Conservation (phyloP, 2,797 vertebrate species). For the Cephalopachus bancanus region DNA sequence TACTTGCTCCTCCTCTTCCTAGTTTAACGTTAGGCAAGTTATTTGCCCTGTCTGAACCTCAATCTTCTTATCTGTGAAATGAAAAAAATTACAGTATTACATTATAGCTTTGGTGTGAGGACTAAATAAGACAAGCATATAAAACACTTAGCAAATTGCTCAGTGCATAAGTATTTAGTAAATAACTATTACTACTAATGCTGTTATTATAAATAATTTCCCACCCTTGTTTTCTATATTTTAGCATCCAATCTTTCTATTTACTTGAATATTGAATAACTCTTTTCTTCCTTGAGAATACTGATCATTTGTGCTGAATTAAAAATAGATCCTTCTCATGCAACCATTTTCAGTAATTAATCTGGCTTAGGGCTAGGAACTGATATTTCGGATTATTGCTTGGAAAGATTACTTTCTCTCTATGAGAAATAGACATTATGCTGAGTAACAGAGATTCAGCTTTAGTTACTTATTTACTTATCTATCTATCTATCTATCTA, state of each 20-base stretch:
- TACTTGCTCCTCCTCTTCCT: neutral
- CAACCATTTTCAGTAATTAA: neutral
- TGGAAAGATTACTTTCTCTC: neutral
- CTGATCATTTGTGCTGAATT: conserved; percentile 2
- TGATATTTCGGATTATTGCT: neutral
- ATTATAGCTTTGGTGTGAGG: neutral
- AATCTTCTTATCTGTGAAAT: neutral
- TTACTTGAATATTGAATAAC: conserved; percentile 1
- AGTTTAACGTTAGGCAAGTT: neutral
- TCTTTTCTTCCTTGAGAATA: neutral
- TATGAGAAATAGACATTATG: neutral
- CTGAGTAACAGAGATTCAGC: neutral
- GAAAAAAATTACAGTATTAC: neutral
- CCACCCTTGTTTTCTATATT: neutral
- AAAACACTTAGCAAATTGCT: conserved; percentile 17
- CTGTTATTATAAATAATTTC: neutral
- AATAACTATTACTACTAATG: neutral
- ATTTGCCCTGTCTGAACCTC: neutral
- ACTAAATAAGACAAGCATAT: neutral
- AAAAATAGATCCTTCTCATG: neutral
- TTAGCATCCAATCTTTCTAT: neutral
- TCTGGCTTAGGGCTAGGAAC: neutral
- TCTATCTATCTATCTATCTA: neutral
- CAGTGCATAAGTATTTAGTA: neutral
- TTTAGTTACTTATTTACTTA: neutral